Base-by-base conservation (phyloP, 2,113 vertebrate genomes). In the Morone chrysops region DNA sequence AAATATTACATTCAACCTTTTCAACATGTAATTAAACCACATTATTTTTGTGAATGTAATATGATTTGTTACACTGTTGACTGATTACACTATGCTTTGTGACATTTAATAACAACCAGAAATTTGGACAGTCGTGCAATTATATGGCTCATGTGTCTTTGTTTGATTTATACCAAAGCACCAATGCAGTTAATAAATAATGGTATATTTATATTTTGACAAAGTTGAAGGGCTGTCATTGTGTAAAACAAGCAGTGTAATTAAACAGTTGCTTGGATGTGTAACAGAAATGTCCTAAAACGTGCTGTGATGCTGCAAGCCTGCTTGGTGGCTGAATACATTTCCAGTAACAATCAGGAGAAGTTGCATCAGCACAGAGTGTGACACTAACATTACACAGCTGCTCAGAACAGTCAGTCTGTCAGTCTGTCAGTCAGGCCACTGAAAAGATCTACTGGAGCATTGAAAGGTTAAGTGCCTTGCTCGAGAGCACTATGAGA, bases 41-140 rank as follows among this genome's bases (percentile, higher is more conserved):
- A 80, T 43, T 75, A 67, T 70, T 70, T 36, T 38, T 61, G 16
- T 79, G 36, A 75, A n/a, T 22, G 14, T 66, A 79, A 71, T 67
- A 38, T 18, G 18, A 51, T 70, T 50, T 53, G 69, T 60, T 65
- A 53, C 68, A 70, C 59, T 70, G 10, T 0, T 72, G 11, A 43
- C 68, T 50, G 45, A 69, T 53, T 61, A 40, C 16, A 43, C 47
- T 22, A 11, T 6, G 3, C 6, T 75, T 75, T 53, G n/a, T 74
- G 63, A 63, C 62, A 78, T 78, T 61, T 73, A 45, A 70, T 20
- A 75, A 74, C 80, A 68, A 57, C 74, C 11, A 57, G 54, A 17
- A 61, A 17, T 75, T 45, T 54, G 11, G 45, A 77, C 54, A 51
- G 2, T 38, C 5, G 31, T 59, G 54, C 60, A 66, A 71, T 74